Percentiles rank a stretch among this genome's conserved stretches.
phyloP scores from a whole-genome alignment of 2,113 vertebrate genomes.

The Salminus brasiliensis region DNA sequence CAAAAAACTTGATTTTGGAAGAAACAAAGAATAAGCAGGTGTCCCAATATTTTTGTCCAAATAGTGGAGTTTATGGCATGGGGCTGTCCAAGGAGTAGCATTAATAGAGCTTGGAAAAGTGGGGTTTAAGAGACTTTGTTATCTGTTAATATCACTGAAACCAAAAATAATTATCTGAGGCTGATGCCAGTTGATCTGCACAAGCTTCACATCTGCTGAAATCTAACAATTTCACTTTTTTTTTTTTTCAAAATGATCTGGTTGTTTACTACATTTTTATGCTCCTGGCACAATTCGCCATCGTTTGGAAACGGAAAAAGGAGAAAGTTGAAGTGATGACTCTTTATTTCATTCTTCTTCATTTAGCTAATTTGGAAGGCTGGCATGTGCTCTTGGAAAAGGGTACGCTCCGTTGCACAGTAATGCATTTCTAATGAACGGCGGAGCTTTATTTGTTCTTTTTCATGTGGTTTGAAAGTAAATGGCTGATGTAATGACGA shows the following conservation, averaged over 20 bases:
- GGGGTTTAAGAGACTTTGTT: too few species aligned
- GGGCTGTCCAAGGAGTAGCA: too few species aligned
- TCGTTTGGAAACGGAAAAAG: constrained; percentile 32
- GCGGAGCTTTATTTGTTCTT: constrained; percentile 53
- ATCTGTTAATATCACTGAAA: too few species aligned
- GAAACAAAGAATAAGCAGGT: too few species aligned
- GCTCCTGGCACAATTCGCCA: constrained; percentile 40
- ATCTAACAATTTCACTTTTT: neutral
- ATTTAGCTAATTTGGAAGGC: constrained; percentile 28
- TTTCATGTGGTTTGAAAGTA: constrained; percentile 60
- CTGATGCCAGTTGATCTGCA: too few species aligned
- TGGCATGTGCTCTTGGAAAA: neutral
- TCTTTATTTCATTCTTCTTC: constrained; percentile 30
- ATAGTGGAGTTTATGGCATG: too few species aligned
- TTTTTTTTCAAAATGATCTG: constrained; percentile 27
- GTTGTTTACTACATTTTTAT: constrained; percentile 51
- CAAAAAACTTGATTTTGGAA: too few species aligned
- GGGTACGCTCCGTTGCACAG: neutral
- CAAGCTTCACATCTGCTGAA: neutral
- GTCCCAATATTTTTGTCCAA: too few species aligned
- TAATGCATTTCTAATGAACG: constrained; percentile 28
- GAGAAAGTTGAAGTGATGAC: neutral
- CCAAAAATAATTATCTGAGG: too few species aligned
- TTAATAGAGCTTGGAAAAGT: too few species aligned
- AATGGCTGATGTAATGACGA: constrained; percentile 63